These are phyloP conservation scores for Oikopleura vanhoeffeni DNA, from an alignment of 23 tunicate genomes.

Conservation along the genomic window DNA sequence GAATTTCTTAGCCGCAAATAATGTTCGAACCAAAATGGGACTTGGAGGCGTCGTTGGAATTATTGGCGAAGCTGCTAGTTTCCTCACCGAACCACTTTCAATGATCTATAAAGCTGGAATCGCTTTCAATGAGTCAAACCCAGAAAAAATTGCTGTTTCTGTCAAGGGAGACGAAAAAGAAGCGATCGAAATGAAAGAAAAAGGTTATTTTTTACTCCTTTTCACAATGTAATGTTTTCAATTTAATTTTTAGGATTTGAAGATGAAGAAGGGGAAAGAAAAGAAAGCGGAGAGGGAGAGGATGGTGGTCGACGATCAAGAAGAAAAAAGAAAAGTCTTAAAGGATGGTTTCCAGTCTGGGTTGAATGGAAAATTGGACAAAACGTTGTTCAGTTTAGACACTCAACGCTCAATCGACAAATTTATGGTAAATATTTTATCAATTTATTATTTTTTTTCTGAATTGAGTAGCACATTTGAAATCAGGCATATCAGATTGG, in stretches of 20 bases:
- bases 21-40: neutral
- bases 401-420: neutral
- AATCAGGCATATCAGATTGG: too few relatives aligned
- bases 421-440: neutral
- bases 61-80: neutral
- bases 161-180: neutral
- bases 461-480: too few relatives aligned
- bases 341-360: neutral
- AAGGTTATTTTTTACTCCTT: neutral
- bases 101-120: neutral
- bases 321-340: neutral
- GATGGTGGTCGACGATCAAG: neutral
- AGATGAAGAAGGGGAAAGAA: neutral
- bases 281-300: neutral
- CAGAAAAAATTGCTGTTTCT: too few relatives aligned
- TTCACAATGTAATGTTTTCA: neutral
- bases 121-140: neutral
- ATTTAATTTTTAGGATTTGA: neutral
- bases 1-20: neutral
- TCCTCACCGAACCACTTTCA: neutral
- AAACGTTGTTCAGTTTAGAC: neutral
- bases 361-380: neutral
- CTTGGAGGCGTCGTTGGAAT: neutral
- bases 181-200: neutral
- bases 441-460: too few relatives aligned